phyloP scores from a whole-genome alignment of 2,113 vertebrate species.

The Cnemophilus loriae region DNA sequence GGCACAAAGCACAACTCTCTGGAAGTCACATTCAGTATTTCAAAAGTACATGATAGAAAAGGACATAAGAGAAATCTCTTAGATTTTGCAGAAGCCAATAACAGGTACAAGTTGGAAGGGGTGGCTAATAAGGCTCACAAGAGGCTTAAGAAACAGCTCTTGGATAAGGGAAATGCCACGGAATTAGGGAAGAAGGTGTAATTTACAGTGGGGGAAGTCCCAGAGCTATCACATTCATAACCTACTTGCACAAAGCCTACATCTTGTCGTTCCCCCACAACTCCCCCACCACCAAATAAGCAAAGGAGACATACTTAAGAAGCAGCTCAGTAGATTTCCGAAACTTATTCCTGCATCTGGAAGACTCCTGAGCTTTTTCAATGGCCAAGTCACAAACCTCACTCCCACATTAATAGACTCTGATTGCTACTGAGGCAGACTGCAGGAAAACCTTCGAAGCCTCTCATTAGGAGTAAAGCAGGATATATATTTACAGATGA shows the following conservation, averaged over 20 bases:
- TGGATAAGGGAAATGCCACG: not conserved
- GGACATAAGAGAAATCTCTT: not conserved
- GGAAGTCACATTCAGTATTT: slow-evolving; percentile 34
- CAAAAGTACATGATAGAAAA: not conserved
- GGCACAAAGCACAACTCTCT: slow-evolving; percentile 20
- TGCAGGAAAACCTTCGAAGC: not conserved
- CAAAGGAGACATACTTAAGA: not conserved
- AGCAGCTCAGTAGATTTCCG: not conserved
- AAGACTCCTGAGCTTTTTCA: slow-evolving; percentile 12
- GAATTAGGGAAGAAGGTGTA: slow-evolving; percentile 11
- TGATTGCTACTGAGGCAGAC: slow-evolving; percentile 36
- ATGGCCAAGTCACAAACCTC: slow-evolving; percentile 44
- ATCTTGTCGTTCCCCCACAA: not conserved
- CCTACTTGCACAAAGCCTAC: not conserved
- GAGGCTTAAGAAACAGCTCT: not conserved
- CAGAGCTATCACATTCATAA: slow-evolving; percentile 14
- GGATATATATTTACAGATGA: not conserved
- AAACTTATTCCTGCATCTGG: slow-evolving; percentile 37
- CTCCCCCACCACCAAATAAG: not conserved
- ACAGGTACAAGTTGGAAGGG: not conserved
- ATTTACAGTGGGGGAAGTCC: slow-evolving; percentile 28
- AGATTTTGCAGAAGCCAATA: not conserved
- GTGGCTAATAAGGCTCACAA: not conserved
- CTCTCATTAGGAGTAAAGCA: not conserved
- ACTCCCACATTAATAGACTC: slow-evolving; percentile 31